Base-by-base conservation (phyloP, 2,113 vertebrate genomes). In the Seriola rivoliana region DNA sequence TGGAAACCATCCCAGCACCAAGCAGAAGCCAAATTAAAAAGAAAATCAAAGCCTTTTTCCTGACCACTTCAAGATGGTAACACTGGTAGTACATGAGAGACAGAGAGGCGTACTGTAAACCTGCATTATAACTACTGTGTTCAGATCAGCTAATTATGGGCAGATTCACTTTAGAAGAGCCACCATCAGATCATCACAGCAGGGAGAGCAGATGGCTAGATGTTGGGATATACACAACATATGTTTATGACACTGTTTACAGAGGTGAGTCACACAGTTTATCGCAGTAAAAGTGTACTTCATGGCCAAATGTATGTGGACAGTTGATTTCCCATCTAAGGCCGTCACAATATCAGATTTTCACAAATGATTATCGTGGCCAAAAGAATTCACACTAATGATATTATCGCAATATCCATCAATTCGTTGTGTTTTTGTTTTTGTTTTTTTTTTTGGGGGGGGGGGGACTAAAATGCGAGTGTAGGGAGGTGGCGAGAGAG, bases 41-140 rank as follows among this genome's bases (percentile, higher is more conserved):
- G 78, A 95, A 96, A 97, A 95, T 95, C 95, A 93, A 93, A 93
- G 94, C 95, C 95, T 96, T 94, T 96, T 96, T 84, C 92, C 81
- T 75, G 89, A 78, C 93, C 93, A 95, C 96, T 96, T 96, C 90
- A 97, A 95, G 91, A 95, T 89, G 94, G 96, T 95, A 96, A 96
- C 93, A 95, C 64, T 94, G 96, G 96, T 95, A 80, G 96, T 95
- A 57, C 17, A 64, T 40, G 71, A 70, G 76, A 71, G 38, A 36
- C 57, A 40, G 44, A 63, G 60, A 59, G 66, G 5, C 6, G 3
- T 25, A 11, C 60, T n/a, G 69, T 78, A 69, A 75, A 46, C 79
- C 54, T 75, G 68, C 67, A 78, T 78, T 50, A 67, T 59, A 60
- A 78, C 72, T 44, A 63, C 82, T 84, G 84, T 65, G 58, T 64